A percentile compares a stretch with the other conserved stretches of the same genome.
Evolutionary conservation across 2,888 invertebrate genomes (phyloP).

Genomic region (Notodonta ziczac): DNA sequence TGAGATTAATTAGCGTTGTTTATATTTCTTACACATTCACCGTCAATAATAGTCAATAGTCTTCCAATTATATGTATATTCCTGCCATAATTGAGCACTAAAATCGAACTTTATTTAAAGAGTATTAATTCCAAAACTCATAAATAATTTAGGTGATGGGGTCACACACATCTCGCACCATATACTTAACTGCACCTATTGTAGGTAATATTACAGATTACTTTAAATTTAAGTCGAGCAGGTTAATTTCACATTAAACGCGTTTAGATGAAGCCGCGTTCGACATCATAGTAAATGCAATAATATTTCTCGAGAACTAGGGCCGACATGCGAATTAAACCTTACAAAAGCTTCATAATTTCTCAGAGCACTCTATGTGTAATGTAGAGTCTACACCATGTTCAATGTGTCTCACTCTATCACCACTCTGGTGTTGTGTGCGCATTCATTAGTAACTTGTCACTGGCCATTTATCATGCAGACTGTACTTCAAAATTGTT

Average conservation of each 20-base stretch:
- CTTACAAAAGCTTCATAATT: background rate
- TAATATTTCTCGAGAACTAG: slow-evolving; percentile 15
- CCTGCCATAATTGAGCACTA: too few relatives aligned
- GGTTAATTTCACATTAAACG: slow-evolving; percentile 28
- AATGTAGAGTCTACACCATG: background rate
- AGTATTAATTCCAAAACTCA: too few relatives aligned
- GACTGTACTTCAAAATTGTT: slow-evolving; percentile 1
- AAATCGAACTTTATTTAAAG: too few relatives aligned
- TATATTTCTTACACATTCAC: too few relatives aligned
- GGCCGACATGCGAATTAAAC: slow-evolving; percentile 4
- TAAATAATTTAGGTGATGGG: too few relatives aligned
- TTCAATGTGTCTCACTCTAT: slow-evolving; percentile 1
- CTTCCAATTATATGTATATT: too few relatives aligned
- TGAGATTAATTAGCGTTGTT: too few relatives aligned
- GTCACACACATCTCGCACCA: too few relatives aligned
- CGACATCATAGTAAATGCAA: slow-evolving; percentile 21
- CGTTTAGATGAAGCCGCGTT: slow-evolving; percentile 13
- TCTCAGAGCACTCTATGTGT: background rate
- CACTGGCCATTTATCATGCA: slow-evolving; percentile 24
- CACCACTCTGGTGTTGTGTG: slow-evolving; percentile 13
- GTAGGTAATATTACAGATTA: too few relatives aligned
- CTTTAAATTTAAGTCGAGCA: background rate
- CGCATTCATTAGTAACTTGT: slow-evolving; percentile 31
- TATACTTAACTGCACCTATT: too few relatives aligned
- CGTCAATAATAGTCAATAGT: too few relatives aligned